These are phyloP conservation scores for Macropis europaea DNA, from an alignment of 2,888 invertebrate genomes.

Conservation along the genomic window DNA sequence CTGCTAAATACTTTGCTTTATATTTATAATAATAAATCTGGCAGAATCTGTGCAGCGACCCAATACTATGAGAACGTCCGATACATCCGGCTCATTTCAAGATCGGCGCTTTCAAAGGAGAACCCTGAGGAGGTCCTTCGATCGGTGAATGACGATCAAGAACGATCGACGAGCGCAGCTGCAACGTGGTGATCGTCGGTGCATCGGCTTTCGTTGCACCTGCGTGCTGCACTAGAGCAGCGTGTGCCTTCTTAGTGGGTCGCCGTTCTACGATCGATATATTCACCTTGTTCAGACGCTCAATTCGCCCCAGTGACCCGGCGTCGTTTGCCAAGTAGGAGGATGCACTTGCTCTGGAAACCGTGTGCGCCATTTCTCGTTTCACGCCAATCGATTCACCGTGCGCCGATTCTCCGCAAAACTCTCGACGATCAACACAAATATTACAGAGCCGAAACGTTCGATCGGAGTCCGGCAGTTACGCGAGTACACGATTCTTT, in stretches of 20 bases:
- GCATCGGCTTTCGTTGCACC: constrained; percentile 49
- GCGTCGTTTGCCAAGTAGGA: constrained; percentile 54
- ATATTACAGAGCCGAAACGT: too few species aligned
- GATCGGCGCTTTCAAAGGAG: too few species aligned
- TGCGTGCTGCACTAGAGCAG: constrained; percentile 49
- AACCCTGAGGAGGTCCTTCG: too few species aligned
- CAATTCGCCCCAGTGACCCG: constrained; percentile 63
- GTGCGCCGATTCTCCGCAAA: too few species aligned
- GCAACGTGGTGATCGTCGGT: constrained; percentile 26
- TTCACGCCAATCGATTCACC: not conserved
- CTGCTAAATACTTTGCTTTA: too few species aligned
- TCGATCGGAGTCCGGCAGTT: too few species aligned
- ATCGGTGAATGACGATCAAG: constrained; percentile 7
- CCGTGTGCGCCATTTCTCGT: constrained; percentile 13
- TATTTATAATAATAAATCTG: too few species aligned
- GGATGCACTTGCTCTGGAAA: constrained; percentile 56
- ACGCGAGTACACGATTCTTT: too few species aligned
- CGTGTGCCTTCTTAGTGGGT: constrained; percentile 52
- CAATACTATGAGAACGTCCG: too few species aligned
- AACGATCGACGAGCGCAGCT: constrained; percentile 19
- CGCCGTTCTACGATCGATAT: constrained; percentile 63
- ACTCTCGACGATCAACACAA: too few species aligned
- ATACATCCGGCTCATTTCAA: too few species aligned
- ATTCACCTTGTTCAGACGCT: constrained; percentile 62
- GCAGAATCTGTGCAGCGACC: too few species aligned